phyloP scores from a whole-genome alignment of 2,888 invertebrate genomes.

The Operophtera brumata region DNA sequence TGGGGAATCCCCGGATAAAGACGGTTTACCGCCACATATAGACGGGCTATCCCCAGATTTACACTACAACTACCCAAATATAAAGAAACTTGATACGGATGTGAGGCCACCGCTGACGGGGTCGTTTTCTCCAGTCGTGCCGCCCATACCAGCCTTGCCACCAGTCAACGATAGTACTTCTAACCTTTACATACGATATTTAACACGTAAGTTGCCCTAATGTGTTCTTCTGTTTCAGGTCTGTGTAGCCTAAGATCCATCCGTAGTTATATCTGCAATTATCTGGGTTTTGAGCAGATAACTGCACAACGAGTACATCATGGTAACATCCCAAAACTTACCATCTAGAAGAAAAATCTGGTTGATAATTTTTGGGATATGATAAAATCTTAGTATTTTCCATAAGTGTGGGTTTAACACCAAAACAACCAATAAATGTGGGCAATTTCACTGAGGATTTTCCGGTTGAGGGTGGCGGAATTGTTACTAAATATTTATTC shows the following conservation, averaged over 20 bases:
- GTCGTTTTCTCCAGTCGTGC: conserved; percentile 37
- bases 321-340: no score
- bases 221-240: conserved; percentile 60
- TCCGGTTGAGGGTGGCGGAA: no score
- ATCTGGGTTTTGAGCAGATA: no score
- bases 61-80: conserved; percentile 25
- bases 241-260: background rate
- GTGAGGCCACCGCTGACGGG: conserved; percentile 46
- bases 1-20: background rate
- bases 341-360: no score
- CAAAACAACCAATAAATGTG: no score
- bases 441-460: no score
- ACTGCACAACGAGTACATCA: no score
- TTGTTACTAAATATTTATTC: no score
- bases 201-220: conserved; percentile 70
- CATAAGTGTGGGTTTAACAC: no score
- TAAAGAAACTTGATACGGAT: conserved; percentile 25
- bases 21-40: conserved; percentile 6
- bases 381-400: no score
- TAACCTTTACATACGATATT: conserved; percentile 67
- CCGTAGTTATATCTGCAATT: background rate
- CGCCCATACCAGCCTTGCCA: conserved; percentile 46
- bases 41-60: conserved; percentile 25
- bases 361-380: no score
- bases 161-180: conserved; percentile 56